phyloP scores from a whole-genome alignment of 2,113 vertebrate species.

The Psittacula cyanocephala region DNA sequence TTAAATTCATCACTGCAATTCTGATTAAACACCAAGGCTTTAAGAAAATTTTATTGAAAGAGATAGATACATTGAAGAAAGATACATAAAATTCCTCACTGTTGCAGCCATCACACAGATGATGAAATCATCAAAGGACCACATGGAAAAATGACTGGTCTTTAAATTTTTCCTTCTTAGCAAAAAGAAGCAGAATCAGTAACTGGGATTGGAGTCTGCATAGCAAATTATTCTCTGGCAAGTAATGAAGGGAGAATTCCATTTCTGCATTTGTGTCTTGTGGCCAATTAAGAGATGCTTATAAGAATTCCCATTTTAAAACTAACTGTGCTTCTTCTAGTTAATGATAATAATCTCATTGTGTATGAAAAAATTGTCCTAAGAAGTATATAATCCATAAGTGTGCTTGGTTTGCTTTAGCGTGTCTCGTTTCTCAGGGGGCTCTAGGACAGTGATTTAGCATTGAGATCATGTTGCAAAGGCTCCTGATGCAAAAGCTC shows the following conservation, averaged over 20 bases:
- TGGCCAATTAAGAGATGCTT: not conserved
- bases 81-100: not conserved
- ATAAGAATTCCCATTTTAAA: not conserved
- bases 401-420: not conserved
- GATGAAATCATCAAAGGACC: not conserved
- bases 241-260: not conserved
- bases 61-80: not conserved
- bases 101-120: not conserved
- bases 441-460: not conserved
- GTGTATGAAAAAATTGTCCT: accelerated
- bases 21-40: not conserved
- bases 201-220: not conserved
- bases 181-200: not conserved
- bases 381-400: not conserved
- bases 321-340: not conserved
- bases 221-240: not conserved
- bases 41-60: not conserved
- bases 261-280: not conserved
- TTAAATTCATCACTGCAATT: not conserved
- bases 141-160: not conserved
- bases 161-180: not conserved
- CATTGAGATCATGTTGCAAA: not conserved
- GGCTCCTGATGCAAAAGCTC: not conserved
- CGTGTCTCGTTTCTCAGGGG: not conserved
- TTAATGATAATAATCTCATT: not conserved